Base-by-base conservation (phyloP, 2,888 invertebrate genomes). In the Pomacea canaliculata region DNA sequence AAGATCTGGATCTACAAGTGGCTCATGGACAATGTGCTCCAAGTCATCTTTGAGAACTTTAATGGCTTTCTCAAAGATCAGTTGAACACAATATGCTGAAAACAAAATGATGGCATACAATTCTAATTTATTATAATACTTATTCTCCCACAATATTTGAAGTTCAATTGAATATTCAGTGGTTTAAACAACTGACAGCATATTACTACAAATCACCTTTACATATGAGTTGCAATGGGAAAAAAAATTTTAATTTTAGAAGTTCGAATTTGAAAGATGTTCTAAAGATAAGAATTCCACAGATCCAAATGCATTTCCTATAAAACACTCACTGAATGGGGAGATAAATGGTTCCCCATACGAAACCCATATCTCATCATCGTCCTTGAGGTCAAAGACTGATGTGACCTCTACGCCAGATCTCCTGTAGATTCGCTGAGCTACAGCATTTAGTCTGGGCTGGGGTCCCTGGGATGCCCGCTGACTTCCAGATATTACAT, bases 271-370 rank as follows among this genome's bases (percentile, higher is more conserved):
- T 56, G 12, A 56, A 56, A 56, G 51, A 56, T 56, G 51, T 3
- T 16, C 10, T 7, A 13, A 56, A 56, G 51, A 56, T 56, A 56
- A 10, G 16, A 56, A 56, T 56, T 56, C 16, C 51, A 7, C 63
- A 63, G 10, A 63, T 19, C 27, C 27, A 65, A 16, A 74, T 59
- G 63, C 16, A 46, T 27, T 59, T 59, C 13, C 18, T 9, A 19
- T 48, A 48, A 23, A 19, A 46, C 10, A 85, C 88, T 88, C 83
- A 90, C 90, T 87, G 82, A 86, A 89, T 23, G 89, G 90, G 63
- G 83, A 82, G 65, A 90, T 89, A 82, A 87, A 90, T 7, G 86
- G 81, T 79, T 91, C 91, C 4, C 90, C 90, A 82, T 85, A 89
- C 8, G 90, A 89, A 27, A 91, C 82, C 89, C 89, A 91, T 13